Evolutionary conservation across 2,113 vertebrate species (phyloP), one percentile per base, ranked within the genome.

Genomic region (Apeltes quadracus): DNA sequence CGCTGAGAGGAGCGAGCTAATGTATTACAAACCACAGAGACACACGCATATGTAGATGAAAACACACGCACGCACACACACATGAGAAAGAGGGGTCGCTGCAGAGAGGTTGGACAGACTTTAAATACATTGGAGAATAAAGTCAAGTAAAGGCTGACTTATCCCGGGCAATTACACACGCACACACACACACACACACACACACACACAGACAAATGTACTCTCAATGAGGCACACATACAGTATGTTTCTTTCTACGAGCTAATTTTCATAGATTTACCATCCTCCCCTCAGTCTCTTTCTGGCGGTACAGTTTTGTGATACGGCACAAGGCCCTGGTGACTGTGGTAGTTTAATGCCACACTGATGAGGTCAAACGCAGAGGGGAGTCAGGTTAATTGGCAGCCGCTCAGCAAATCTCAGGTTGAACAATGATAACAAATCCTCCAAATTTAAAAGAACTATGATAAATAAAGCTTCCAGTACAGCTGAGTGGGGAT

Each of bases 391-490:
- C 55, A 22, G 91, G 91, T 92, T 93, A 94, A 94, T 94, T 93
- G 84, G 84, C 82, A 92, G 88, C 88, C 84, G 83, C 87, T 90
- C 76, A 76, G 81, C 32, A 88, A 90, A 90, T 92, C 91, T 93
- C 89, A 88, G 85, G 90, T 92, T 90, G 89, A 91, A 87, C 84
- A 87, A 92, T 85, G 90, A 93, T 92, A 89, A 91, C 88, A 87
- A 92, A 89, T 86, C 84, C 82, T 86, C 87, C 78, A 87, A 90
- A 92, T 89, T 87, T 90, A 53, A 25, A 5, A 13, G 1, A 5
- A 41, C 4, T n/a, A 63, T 22, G 75, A 91, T 91, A 90, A 93
- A 91, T 91, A 87, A 92, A 92, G 87, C 78, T 73, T 76, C 68
- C 82, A 87, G 78, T 75, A 69, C 18, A 72, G 55, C 74, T 81